Percentiles rank a stretch among this genome's conserved stretches.
Conservation (phyloP, 2,113 vertebrate species). For the Bucco capensis region DNA sequence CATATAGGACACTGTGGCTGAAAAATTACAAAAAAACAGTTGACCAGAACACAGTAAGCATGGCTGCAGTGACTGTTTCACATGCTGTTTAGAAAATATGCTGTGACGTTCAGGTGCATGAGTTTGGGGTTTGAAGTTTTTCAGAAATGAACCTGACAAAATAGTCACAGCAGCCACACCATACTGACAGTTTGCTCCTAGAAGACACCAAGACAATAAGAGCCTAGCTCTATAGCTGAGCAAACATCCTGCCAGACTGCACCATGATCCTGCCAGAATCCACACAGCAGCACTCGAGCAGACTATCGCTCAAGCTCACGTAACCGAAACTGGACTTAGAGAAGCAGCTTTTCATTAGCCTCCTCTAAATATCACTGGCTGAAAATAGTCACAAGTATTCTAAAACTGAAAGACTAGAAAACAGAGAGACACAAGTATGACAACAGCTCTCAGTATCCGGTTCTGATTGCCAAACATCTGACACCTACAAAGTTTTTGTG, state of each 20-base stretch:
- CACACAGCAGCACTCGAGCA: not conserved
- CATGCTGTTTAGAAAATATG: accelerated
- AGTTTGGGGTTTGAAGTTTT: not conserved
- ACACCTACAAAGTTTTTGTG: constrained; percentile 1
- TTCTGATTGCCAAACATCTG: constrained; percentile 8
- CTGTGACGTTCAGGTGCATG: not conserved
- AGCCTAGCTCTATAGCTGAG: not conserved
- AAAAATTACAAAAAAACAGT: not conserved
- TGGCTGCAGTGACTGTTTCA: not conserved
- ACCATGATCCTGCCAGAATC: not conserved
- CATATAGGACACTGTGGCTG: not conserved
- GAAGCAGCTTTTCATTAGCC: not conserved
- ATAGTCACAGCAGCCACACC: not conserved
- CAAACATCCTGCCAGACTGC: not conserved
- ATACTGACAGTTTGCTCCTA: not conserved
- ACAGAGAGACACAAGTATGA: not conserved
- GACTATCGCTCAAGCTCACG: accelerated
- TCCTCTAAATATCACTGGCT: not conserved
- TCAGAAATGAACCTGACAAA: not conserved
- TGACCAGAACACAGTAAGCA: not conserved
- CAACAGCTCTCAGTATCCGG: not conserved
- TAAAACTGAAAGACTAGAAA: not conserved
- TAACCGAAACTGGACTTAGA: not conserved
- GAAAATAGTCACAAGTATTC: not conserved
- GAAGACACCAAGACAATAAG: not conserved